Evolutionary conservation across 92 coral and sea anemone species (phyloP).

Genomic region (Siderastrea siderea): DNA sequence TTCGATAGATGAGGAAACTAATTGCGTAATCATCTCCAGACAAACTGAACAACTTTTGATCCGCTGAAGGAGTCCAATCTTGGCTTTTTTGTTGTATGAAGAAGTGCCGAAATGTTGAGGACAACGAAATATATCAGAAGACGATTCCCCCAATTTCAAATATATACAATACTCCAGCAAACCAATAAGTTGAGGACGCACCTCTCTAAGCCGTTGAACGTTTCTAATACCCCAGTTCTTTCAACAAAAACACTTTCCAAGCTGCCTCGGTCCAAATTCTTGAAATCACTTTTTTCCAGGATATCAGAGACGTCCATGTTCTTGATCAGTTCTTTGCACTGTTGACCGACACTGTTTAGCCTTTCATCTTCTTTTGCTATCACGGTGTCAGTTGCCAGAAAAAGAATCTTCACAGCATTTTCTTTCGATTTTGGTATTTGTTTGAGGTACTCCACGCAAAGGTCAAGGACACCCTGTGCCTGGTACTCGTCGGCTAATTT

Average conservation of each 20-base stretch:
- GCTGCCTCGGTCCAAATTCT: constrained; percentile 22
- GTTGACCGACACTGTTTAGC: constrained; percentile 4
- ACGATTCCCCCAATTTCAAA: background rate
- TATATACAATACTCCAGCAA: constrained; percentile 16
- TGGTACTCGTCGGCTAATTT: constrained; percentile 67
- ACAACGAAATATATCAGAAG: background rate
- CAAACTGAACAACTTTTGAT: constrained; percentile 4
- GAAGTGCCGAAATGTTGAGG: constrained; percentile 19
- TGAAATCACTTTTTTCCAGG: background rate
- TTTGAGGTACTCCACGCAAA: constrained; percentile 28
- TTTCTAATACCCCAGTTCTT: constrained; percentile 14
- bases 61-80: background rate
- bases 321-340: background rate
- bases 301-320: constrained; percentile 7
- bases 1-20: background rate
- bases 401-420: constrained; percentile 22
- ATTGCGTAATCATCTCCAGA: background rate
- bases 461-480: constrained; percentile 28
- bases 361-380: constrained; percentile 15
- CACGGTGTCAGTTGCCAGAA: constrained; percentile 15
- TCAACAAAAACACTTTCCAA: constrained; percentile 17
- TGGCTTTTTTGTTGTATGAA: background rate
- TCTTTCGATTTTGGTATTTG: constrained; percentile 1
- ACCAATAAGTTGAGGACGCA: constrained; percentile 28
- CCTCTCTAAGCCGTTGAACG: background rate